Evolutionary conservation across 1,140 invertebrate genomes (phyloP), one percentile per base, ranked within the genome.

Genomic region (Fopius arisanus): DNA sequence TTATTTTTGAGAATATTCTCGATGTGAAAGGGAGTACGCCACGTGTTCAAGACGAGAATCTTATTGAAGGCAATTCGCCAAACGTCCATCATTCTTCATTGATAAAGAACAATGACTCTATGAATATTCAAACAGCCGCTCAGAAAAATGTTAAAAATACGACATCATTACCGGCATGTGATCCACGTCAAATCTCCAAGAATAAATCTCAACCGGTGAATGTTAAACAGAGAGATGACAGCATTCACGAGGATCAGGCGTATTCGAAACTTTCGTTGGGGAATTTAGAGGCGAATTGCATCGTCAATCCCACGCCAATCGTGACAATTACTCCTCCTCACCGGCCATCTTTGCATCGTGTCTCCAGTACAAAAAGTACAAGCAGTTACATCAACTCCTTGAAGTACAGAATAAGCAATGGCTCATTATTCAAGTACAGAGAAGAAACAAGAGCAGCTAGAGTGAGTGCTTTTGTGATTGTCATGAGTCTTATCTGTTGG

Each of bases 361-460:
- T 86, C 79, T 29, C 88, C 78, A 75, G 86, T 80, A 68, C 83
- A 78, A 65, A 84, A 3, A 88, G 83, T 40, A 84, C 84, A 26
- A 84, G 86, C 6, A 90, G 89, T 16, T 92, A 92, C 77, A 93
- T 95, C 76, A 93, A 91, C 66, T 92, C 91, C 5, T 86, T 95
- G 67, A 91, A 92, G 41, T 92, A 93, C 82, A 88, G 93, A 9
- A 93, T 96, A 48, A 95, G 94, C 70, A 95, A 95, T 81, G 94
- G 94, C 10, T 94, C 93, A n/a, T 86, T 95, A 70, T 95, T 96
- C 83, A 90, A 92, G 70, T 95, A 95, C 82, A 89, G 94, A 21
- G 94, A 95, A 84, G 94, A 96, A 84, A 92, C 93, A 31, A 89
- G 94, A 73, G 94, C 94, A 0, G 94, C 94, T 3, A 91, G 94